Conservation (phyloP, 2,113 vertebrate species). For the Cephalopholis sonnerati region DNA sequence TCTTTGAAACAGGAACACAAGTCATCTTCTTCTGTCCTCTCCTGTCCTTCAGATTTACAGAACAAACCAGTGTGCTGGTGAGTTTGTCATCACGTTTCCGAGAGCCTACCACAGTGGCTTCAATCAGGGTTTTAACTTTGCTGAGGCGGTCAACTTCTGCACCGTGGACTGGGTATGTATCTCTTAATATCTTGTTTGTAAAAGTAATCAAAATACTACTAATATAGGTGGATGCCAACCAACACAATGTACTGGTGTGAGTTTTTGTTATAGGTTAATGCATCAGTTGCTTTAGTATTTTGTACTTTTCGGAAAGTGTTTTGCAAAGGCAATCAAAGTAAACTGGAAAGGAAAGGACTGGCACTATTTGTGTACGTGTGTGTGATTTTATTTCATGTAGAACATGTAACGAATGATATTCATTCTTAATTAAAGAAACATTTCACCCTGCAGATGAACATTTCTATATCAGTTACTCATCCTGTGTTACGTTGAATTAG, state of each 20-base stretch:
- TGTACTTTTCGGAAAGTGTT: background rate
- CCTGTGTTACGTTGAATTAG: no score
- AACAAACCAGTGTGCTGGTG: slow-evolving; percentile 98
- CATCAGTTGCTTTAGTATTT: background rate
- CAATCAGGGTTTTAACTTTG: slow-evolving; percentile 99
- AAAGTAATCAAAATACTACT: background rate
- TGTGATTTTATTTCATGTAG: no score
- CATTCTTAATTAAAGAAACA: no score
- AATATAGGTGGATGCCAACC: background rate
- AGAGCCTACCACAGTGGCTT: slow-evolving; percentile 98
- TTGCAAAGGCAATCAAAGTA: no score
- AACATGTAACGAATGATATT: no score
- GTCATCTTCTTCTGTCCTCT: background rate
- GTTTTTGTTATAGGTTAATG: background rate
- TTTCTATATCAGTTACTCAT: no score
- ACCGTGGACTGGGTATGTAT: slow-evolving; percentile 96
- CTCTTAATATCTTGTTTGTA: background rate
- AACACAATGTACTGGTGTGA: background rate
- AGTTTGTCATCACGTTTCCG: slow-evolving; percentile 98
- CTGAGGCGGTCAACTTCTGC: slow-evolving; percentile 99
- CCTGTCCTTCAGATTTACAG: slow-evolving; percentile 89
- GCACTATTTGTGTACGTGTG: no score
- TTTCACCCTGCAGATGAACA: no score
- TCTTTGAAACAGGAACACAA: background rate
- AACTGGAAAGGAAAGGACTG: no score